Evolutionary conservation across 2,113 vertebrate species (phyloP).

Genomic region (Buteo buteo): DNA sequence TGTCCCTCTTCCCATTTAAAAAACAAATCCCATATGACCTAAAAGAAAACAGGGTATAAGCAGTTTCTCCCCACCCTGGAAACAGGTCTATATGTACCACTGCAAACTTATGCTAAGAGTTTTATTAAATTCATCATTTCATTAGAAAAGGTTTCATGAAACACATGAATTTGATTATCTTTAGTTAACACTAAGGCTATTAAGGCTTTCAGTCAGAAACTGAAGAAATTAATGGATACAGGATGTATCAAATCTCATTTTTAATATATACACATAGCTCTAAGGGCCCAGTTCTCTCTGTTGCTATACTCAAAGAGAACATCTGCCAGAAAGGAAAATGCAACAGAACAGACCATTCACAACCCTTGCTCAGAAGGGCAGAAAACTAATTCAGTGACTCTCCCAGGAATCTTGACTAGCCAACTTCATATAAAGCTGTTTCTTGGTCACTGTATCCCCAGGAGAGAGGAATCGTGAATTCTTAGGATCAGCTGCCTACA

Average conservation of each 20-base stretch:
- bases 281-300: background rate
- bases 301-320: background rate
- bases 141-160: background rate
- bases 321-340: background rate
- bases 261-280: background rate
- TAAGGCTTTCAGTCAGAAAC: background rate
- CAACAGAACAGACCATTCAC: background rate
- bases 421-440: background rate
- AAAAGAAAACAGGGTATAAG: background rate
- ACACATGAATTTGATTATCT: background rate
- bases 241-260: background rate
- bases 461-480: background rate
- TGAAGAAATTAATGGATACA: background rate
- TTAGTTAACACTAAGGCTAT: background rate
- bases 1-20: background rate
- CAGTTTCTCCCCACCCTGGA: background rate
- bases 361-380: background rate
- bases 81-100: background rate
- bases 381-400: background rate
- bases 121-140: background rate
- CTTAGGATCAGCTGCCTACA: background rate
- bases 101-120: background rate
- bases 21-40: background rate
- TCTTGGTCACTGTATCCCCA: no score
- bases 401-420: background rate